A percentile compares a stretch with the other conserved stretches of the same genome.
These are phyloP conservation scores for Anarsia innoxiella DNA, from an alignment of 2,888 invertebrate species.

Conservation along the genomic window DNA sequence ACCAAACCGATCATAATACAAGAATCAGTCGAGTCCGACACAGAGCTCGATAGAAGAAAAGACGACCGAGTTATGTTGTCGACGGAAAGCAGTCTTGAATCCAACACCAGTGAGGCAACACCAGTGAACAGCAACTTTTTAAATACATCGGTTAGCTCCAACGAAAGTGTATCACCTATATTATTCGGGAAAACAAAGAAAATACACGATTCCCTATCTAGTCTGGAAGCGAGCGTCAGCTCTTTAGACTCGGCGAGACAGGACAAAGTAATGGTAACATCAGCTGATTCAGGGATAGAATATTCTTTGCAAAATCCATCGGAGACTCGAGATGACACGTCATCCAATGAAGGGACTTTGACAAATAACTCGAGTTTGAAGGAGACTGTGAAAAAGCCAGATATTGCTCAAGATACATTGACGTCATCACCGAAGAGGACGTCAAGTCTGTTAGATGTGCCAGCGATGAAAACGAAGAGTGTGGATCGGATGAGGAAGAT, in stretches of 20 bases:
- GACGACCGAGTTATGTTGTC: conserved; percentile 37
- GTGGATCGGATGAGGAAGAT: conserved; percentile 72
- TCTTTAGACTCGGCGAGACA: conserved; percentile 61
- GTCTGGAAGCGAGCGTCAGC: conserved; percentile 67
- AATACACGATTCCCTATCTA: conserved; percentile 63
- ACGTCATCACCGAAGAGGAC: conserved; percentile 55
- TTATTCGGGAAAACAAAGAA: conserved; percentile 59
- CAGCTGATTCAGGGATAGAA: conserved; percentile 68
- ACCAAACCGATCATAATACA: conserved; percentile 36
- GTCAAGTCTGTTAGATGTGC: conserved; percentile 60
- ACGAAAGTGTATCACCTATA: conserved; percentile 66
- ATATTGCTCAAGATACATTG: conserved; percentile 39
- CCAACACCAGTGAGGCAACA: conserved; percentile 52
- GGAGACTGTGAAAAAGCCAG: conserved; percentile 42
- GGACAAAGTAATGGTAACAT: conserved; percentile 60
- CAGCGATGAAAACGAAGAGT: conserved; percentile 56
- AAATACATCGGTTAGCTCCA: conserved; percentile 63
- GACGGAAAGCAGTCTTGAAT: conserved; percentile 60
- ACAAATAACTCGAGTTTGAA: conserved; percentile 62
- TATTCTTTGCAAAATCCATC: conserved; percentile 59
- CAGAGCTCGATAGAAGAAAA: conserved; percentile 54
- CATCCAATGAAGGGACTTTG: conserved; percentile 69
- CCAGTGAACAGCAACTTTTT: conserved; percentile 52
- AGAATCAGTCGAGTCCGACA: conserved; percentile 29
- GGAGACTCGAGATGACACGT: conserved; percentile 55